Evolutionary conservation across 2,888 invertebrate species (phyloP).

Genomic region (Campoplex nolae): DNA sequence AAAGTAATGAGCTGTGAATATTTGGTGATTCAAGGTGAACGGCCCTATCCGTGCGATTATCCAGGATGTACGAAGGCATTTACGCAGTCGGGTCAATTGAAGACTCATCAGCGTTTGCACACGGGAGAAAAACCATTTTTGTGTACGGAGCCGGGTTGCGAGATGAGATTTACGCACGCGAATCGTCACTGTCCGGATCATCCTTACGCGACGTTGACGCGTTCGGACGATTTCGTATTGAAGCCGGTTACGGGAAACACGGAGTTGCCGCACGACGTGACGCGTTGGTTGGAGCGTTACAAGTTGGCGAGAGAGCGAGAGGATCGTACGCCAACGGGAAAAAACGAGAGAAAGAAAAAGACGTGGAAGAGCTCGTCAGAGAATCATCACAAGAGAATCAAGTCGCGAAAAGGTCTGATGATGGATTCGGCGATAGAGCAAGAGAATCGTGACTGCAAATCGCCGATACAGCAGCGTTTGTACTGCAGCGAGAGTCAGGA

Average conservation of each 20-base stretch:
- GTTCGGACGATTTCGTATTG: conserved; percentile 85
- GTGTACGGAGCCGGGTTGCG: conserved; percentile 88
- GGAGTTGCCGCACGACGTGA: conserved; percentile 85
- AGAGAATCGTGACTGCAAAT: conserved; percentile 80
- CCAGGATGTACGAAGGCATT: conserved; percentile 90
- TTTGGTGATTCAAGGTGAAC: conserved; percentile 86
- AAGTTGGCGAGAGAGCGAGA: conserved; percentile 83
- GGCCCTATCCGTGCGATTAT: conserved; percentile 91
- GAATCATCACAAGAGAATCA: conserved; percentile 85
- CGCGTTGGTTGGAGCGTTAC: conserved; percentile 86
- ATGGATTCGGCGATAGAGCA: conserved; percentile 83
- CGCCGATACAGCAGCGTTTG: conserved; percentile 77
- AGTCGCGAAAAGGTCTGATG: conserved; percentile 84
- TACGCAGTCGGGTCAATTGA: conserved; percentile 91
- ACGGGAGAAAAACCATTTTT: conserved; percentile 92
- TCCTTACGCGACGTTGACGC: conserved; percentile 87
- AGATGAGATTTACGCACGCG: conserved; percentile 90
- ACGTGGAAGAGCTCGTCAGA: conserved; percentile 84
- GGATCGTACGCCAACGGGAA: conserved; percentile 83
- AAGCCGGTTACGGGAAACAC: conserved; percentile 85
- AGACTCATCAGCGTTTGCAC: conserved; percentile 91
- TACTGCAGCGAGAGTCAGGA: conserved; percentile 82
- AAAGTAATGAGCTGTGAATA: neutral
- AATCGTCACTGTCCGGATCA: conserved; percentile 91
- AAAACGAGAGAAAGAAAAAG: conserved; percentile 84